A percentile compares a stretch with the other conserved stretches of the same genome.
Evolutionary conservation across 1,140 invertebrate species (phyloP).

Genomic region (Battus philenor): DNA sequence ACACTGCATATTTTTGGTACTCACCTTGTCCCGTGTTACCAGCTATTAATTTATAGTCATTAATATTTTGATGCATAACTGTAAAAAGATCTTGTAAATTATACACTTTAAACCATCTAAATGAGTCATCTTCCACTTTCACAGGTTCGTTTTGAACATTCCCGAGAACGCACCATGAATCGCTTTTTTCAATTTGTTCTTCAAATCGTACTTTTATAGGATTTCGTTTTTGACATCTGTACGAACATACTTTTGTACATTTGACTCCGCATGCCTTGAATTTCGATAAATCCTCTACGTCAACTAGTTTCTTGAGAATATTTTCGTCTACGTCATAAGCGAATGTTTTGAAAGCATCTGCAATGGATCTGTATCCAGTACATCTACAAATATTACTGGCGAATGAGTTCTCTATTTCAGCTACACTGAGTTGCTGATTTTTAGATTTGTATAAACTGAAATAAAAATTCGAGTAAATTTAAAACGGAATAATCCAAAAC

Average conservation of each 20-base stretch:
- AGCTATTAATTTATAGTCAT: constrained; percentile 52
- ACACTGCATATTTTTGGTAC: too few relatives aligned
- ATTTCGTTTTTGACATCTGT: constrained; percentile 21
- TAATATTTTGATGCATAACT: constrained; percentile 26
- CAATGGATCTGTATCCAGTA: constrained; percentile 90
- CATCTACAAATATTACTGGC: constrained; percentile 91
- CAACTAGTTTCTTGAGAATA: constrained; percentile 57
- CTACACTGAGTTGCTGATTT: constrained; percentile 75
- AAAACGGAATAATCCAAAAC: too few relatives aligned
- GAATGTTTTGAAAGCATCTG: constrained; percentile 80
- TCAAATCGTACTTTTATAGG: neutral
- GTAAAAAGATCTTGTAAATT: constrained; percentile 57
- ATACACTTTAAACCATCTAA: constrained; percentile 77
- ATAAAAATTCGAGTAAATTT: constrained; percentile 8
- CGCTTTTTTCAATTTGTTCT: constrained; percentile 13
- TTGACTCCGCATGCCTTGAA: constrained; percentile 39
- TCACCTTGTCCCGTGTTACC: constrained; percentile 67
- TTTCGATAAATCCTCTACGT: constrained; percentile 64
- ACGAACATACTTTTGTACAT: constrained; percentile 34
- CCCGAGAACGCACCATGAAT: constrained; percentile 45
- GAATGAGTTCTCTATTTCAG: constrained; percentile 85
- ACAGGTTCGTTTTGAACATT: constrained; percentile 30
- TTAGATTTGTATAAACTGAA: constrained; percentile 51
- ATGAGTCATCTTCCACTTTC: constrained; percentile 27
- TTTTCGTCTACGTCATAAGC: constrained; percentile 32